Base-by-base conservation (phyloP, 2,888 invertebrate species). In the Drosophila dives region DNA sequence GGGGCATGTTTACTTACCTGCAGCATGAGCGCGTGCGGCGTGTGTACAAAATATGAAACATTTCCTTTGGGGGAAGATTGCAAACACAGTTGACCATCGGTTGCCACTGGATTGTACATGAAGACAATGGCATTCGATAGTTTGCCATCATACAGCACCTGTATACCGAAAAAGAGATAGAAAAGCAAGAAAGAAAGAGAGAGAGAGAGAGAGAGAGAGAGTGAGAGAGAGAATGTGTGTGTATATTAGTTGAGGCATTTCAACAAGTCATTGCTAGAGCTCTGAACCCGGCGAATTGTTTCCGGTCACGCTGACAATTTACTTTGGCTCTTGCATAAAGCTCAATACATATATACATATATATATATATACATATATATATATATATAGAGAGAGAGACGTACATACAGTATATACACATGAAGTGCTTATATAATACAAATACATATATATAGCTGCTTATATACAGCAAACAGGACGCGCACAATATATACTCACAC, bases 91-190 rank as follows among this genome's bases (percentile, higher is more conserved):
- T 99, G 99, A 81, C 99, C 98, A 94, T 99, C 99, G 80, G 99
- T 99, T 77, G 99, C 99, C 90, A 99, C 99, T 75, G 99, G 99
- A 94, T 99, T 99, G 95, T 99, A 99, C 98, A 99, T 99, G 94
- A 99, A 99, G 92, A 99, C 98, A 93, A 99, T 98, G 81, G 97
- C 98, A 90, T 96, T 97, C 75, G 99, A 98, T 92, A 99, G 94
- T 94, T 99, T 99, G 77, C 99, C 99, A 94, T 99, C 99, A 94
- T 99, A 99, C 86, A 99, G 95, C 80, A 99, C 98, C 98, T 99
- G 94, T 70, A 75, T 64, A 48, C 48, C 59, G n/a, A 34, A 10
- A 51, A 36, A 38, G 10, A 32, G n/a, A 50, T 11, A 50, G 12
- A 29, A 34, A n/a, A 1, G 15, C 15, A 10, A 36, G 10, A n/a